Conservation (phyloP, 2,113 vertebrate genomes). For the Sorex araneus region DNA sequence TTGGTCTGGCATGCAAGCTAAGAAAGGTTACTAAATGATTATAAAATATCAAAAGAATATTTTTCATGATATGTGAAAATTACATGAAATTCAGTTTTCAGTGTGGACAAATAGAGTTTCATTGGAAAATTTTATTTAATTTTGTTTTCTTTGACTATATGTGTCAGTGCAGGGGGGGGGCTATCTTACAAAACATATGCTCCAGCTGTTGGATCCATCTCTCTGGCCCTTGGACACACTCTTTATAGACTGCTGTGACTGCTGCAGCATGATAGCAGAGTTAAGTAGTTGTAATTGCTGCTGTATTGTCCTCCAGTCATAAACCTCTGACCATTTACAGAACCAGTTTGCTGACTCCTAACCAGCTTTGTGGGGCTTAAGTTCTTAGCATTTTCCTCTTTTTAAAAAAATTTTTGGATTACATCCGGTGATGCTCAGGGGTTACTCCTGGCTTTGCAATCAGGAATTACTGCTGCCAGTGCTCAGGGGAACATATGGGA, state of each 20-base stretch:
- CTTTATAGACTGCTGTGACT: neutral
- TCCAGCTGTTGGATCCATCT: too few relatives aligned
- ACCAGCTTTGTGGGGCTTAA: neutral
- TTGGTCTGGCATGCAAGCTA: neutral
- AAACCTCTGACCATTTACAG: slow-evolving; percentile 1
- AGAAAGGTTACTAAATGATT: slow-evolving; percentile 41
- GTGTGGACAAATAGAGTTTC: neutral
- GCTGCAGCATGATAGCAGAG: neutral
- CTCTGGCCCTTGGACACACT: too few relatives aligned
- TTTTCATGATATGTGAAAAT: slow-evolving; percentile 30
- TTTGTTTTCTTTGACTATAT: neutral
- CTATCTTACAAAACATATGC: too few relatives aligned
- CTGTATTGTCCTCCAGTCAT: neutral
- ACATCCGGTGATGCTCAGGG: too few relatives aligned
- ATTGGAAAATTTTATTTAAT: slow-evolving; percentile 12
- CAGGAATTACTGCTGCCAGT: too few relatives aligned
- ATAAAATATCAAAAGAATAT: slow-evolving; percentile 28
- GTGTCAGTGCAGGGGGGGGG: too few relatives aligned
- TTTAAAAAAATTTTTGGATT: too few relatives aligned
- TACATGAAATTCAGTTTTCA: neutral
- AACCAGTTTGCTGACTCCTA: slow-evolving; percentile 8
- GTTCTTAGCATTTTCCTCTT: slow-evolving; percentile 42
- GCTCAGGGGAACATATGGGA: too few relatives aligned
- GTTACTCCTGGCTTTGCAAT: too few relatives aligned
- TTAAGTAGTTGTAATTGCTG: neutral